Conservation (phyloP, 2,113 vertebrate species). For the Tetrax tetrax region DNA sequence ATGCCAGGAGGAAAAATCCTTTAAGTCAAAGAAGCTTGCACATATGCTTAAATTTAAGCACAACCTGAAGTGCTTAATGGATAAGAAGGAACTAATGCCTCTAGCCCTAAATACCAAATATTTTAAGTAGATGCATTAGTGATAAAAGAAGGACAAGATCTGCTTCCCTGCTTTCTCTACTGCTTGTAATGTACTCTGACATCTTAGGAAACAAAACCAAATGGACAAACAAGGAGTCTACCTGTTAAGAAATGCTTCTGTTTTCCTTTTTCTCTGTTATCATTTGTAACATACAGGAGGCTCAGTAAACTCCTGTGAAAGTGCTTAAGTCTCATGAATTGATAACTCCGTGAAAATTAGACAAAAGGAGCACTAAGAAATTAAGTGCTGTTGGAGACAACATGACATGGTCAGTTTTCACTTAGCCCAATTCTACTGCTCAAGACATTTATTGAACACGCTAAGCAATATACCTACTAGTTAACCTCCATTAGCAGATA, state of each 20-base stretch:
- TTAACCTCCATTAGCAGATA: constrained; percentile 14
- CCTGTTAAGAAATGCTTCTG: background rate
- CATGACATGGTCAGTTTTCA: background rate
- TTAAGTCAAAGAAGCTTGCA: background rate
- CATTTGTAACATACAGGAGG: background rate
- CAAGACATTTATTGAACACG: background rate
- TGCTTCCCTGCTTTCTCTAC: background rate
- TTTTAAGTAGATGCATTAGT: background rate
- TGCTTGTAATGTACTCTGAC: background rate
- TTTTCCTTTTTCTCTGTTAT: background rate
- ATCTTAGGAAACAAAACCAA: background rate
- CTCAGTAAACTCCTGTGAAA: background rate
- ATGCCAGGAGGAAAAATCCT: background rate
- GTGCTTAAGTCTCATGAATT: background rate
- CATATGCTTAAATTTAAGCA: background rate
- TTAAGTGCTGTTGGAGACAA: background rate
- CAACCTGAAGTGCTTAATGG: background rate
- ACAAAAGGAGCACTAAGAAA: background rate
- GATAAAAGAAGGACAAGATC: background rate
- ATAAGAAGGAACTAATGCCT: background rate
- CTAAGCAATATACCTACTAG: background rate
- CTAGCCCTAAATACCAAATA: background rate
- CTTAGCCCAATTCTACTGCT: background rate
- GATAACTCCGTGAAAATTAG: background rate
- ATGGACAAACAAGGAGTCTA: background rate